Evolutionary conservation across 2,797 vertebrate genomes (phyloP).

Genomic region (Myotis vivesi): DNA sequence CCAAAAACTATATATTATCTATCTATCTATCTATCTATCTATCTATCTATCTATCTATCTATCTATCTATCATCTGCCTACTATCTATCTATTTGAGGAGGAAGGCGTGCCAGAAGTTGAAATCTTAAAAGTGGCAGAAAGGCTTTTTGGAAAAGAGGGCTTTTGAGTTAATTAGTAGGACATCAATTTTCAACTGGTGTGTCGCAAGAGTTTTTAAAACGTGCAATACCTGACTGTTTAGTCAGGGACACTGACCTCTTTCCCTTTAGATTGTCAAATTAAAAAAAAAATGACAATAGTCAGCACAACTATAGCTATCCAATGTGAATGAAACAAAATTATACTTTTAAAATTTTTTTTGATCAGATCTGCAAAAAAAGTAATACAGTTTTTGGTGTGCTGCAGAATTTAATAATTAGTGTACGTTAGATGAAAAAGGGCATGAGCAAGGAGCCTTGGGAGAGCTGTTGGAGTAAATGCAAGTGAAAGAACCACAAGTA

Average conservation of each 20-base stretch:
- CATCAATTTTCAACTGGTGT: neutral
- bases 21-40: neutral
- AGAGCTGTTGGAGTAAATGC: neutral
- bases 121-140: neutral
- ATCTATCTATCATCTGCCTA: neutral
- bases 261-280: neutral
- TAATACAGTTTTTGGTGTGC: neutral
- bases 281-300: neutral
- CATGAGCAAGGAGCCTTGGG: neutral
- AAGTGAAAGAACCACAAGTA: neutral
- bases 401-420: neutral
- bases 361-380: neutral
- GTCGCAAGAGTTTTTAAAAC: neutral
- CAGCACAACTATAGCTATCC: neutral
- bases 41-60: neutral
- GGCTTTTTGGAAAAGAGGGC: neutral
- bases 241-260: neutral
- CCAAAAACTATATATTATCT: neutral
- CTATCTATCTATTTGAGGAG: too few relatives aligned
- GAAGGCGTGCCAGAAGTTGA: too few relatives aligned
- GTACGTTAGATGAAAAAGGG: neutral
- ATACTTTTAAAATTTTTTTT: neutral
- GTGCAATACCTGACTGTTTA: neutral
- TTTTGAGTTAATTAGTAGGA: neutral
- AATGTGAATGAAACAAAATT: neutral